phyloP scores from a whole-genome alignment of 2,888 invertebrate genomes.

The Polymixis lichenea region DNA sequence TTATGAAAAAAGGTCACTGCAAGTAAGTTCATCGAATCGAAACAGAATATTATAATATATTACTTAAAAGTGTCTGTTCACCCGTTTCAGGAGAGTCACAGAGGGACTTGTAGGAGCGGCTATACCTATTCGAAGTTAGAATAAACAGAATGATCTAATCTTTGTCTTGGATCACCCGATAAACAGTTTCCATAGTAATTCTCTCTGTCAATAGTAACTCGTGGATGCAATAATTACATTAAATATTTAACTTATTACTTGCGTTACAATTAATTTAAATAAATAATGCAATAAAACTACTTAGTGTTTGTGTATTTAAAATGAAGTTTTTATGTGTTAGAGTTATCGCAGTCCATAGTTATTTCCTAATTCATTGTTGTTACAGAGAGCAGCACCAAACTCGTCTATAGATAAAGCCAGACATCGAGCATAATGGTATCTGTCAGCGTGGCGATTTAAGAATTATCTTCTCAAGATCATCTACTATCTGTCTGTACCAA shows the following conservation, averaged over 20 bases:
- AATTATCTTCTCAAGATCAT: conserved; percentile 1
- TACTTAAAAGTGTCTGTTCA: too few species aligned
- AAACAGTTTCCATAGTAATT: not conserved
- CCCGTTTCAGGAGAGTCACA: too few species aligned
- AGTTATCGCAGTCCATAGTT: not conserved
- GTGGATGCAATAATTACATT: conserved; percentile 26
- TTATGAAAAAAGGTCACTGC: too few species aligned
- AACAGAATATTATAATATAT: too few species aligned
- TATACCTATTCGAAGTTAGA: not conserved
- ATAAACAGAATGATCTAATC: not conserved
- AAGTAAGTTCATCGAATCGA: too few species aligned
- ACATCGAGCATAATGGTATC: conserved; percentile 11
- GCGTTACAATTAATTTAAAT: conserved; percentile 31
- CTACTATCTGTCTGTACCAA: not conserved
- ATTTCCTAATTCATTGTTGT: not conserved
- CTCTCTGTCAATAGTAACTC: not conserved
- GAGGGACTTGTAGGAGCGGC: not conserved
- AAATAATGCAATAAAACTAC: conserved; percentile 20
- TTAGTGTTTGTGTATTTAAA: conserved; percentile 18
- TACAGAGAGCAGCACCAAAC: not conserved
- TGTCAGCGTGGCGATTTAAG: not conserved
- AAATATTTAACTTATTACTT: conserved; percentile 37
- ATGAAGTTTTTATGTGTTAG: conserved; percentile 19
- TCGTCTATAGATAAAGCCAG: not conserved
- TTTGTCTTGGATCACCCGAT: not conserved